Conservation (phyloP, 2,888 invertebrate genomes). For the Drosophila bunnanda region DNA sequence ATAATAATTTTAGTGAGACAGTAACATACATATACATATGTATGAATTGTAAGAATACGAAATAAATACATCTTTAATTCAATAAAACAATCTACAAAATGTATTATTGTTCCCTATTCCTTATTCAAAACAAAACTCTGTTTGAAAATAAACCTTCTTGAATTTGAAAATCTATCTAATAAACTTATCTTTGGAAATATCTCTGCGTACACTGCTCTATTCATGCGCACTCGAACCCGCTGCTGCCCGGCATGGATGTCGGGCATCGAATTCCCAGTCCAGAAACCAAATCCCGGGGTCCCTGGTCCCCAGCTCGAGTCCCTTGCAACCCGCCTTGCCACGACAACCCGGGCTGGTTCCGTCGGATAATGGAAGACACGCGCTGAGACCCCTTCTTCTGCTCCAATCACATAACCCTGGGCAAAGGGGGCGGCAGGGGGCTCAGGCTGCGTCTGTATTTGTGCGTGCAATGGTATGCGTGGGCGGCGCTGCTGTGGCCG, state of each 20-base stretch:
- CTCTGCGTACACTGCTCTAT: conserved; percentile 2
- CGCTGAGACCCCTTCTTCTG: conserved; percentile 57
- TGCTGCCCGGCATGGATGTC: conserved; percentile 1
- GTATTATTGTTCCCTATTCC: background rate
- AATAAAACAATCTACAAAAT: background rate
- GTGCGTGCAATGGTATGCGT: conserved; percentile 68
- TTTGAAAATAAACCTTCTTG: background rate
- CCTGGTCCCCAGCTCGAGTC: background rate
- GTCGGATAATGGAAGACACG: conserved; percentile 70
- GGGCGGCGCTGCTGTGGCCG: conserved; percentile 42
- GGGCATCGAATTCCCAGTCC: conserved; percentile 5
- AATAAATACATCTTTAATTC: background rate
- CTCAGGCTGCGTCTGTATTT: conserved; percentile 48
- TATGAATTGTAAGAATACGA: background rate
- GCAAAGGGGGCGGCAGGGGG: background rate
- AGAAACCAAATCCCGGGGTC: conserved; percentile 5
- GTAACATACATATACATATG: background rate
- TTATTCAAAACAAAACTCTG: background rate
- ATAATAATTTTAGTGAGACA: background rate
- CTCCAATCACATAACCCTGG: conserved; percentile 6
- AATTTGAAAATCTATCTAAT: background rate
- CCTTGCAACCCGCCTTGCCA: conserved; percentile 49
- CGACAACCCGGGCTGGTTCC: conserved; percentile 46
- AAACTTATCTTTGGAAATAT: conserved; percentile 1
- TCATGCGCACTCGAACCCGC: conserved; percentile 18